These are phyloP conservation scores for Gerris lacustris DNA, from an alignment of 2,888 invertebrate genomes.

Conservation along the genomic window DNA sequence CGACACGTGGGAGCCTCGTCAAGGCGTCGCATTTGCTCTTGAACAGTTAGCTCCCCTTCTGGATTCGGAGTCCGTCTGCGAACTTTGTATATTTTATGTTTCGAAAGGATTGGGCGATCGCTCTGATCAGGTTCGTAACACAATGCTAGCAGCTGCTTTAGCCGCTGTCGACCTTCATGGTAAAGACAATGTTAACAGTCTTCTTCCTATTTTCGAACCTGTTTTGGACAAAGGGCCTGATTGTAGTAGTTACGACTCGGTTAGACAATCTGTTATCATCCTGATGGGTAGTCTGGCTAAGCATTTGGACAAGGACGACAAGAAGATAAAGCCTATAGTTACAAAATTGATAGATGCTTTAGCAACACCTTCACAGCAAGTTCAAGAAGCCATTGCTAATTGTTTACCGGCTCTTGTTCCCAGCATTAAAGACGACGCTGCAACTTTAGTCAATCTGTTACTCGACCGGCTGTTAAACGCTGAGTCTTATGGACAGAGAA, in stretches of 20 bases:
- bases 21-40: conserved; percentile 76
- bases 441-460: conserved; percentile 73
- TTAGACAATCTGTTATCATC: conserved; percentile 91
- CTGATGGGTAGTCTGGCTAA: conserved; percentile 95
- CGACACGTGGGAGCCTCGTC: conserved; percentile 82
- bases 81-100: conserved; percentile 70
- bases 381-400: conserved; percentile 94
- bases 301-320: conserved; percentile 82
- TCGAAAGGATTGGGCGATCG: conserved; percentile 76
- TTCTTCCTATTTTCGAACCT: conserved; percentile 84
- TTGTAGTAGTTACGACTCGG: conserved; percentile 77
- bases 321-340: conserved; percentile 86
- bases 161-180: conserved; percentile 85
- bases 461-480: conserved; percentile 77
- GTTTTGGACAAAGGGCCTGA: conserved; percentile 88
- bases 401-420: conserved; percentile 89
- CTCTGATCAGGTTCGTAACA: conserved; percentile 55
- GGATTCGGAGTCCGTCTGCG: conserved; percentile 53
- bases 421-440: conserved; percentile 81
- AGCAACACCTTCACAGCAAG: conserved; percentile 92
- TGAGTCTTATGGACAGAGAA: conserved; percentile 77
- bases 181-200: conserved; percentile 60
- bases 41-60: conserved; percentile 64
- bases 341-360: conserved; percentile 77
- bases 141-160: conserved; percentile 90